Evolutionary conservation across 2,888 invertebrate species (phyloP), one percentile per base, ranked within the genome.

Genomic region (Conus canariensis): DNA sequence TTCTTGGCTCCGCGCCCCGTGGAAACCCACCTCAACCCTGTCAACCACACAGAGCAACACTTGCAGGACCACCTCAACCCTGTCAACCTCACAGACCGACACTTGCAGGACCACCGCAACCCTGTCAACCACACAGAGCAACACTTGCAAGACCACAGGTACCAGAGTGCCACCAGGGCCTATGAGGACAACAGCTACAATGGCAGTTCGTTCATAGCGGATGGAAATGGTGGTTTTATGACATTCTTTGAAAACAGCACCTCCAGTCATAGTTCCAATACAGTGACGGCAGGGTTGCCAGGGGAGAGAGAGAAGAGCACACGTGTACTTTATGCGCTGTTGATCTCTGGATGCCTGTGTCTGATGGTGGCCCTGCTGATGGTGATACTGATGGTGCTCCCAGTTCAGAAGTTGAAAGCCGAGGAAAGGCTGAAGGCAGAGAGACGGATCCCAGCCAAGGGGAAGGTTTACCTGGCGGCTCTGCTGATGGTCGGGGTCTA

Each of bases 281-380:
- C 16, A 22, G 16, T 67, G 9, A 30, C 30, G 12, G 25, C 77
- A 22, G 19, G 9, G 74, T 14, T 25, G 74, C 9, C n/a, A 25
- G 9, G 19, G 74, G 25, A 19, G 22, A 22, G 9, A n/a, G 9
- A 12, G 77, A 16, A 30, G 14, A 82, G 82, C 0, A 88, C 88
- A 19, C 30, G 22, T 30, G 82, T 88, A 25, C 60, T 88, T 25
- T 88, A 88, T 82, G 88, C 88, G 22, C 59, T 88, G 19, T 58
- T 88, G 82, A 58, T 80, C 22, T 88, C 88, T 9, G 77, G 59
- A 9, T 9, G n/a, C 16, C n/a, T 88, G 19, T 88, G 88, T 45
- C 8, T 59, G 82, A n/a, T 77, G 2, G 30, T 56, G 14, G 82
- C 59, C 2, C 5, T 88, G 16, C 19, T 80, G 82, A 1, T 59